Base-by-base conservation (phyloP, 1,140 invertebrate species). In the Hylaeus anthracinus region DNA sequence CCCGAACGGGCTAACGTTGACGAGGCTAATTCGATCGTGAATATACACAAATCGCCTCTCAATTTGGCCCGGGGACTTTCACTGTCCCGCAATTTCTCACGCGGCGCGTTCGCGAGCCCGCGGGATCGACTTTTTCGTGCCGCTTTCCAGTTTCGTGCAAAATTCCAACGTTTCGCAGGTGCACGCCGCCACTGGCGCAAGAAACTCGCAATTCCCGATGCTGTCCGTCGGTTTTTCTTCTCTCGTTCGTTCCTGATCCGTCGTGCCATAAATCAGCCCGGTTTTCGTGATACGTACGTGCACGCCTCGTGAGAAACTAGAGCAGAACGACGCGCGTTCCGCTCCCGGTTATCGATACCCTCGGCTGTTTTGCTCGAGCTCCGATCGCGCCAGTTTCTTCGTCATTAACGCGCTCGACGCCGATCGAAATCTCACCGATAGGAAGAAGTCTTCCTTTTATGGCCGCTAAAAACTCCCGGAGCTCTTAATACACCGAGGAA, bases 71-170 rank as follows among this genome's bases (percentile, higher is more conserved):
- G 51, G n/a, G 14, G 2, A 65, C 77, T 79, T 79, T 72, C 77
- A 71, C 77, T 39, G 45, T 2, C 56, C 39, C 43, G 26, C 48
- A 56, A 79, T 73, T 79, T 79, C 77, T 79, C 77, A 79, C 70
- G 77, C 61, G 43, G 41, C 53, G 39, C 8, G 53, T 45, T 56
- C 51, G 1, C 8, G 9, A 37, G 6, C 1, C 45, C 15, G 26
- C 39, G 4, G 43, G 39, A 61, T 53, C 78, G 72, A 79, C 69
- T 73, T 74, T 80, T 75, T 75, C 63, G 64, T 41, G 3, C n/a
- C 12, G 78, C 66, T 80, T 67, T 80, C 78, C 78, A 80, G 66
- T 80, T 67, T 75, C 72, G 78, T 67, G 72, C 78, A 80, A 80
- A 80, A 75, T 75, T 67, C 72, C 55, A 41, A 3, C 37, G 60